Evolutionary conservation across 1,140 invertebrate genomes (phyloP), one percentile per base, ranked within the genome.

Genomic region (Scaptomyza montana): DNA sequence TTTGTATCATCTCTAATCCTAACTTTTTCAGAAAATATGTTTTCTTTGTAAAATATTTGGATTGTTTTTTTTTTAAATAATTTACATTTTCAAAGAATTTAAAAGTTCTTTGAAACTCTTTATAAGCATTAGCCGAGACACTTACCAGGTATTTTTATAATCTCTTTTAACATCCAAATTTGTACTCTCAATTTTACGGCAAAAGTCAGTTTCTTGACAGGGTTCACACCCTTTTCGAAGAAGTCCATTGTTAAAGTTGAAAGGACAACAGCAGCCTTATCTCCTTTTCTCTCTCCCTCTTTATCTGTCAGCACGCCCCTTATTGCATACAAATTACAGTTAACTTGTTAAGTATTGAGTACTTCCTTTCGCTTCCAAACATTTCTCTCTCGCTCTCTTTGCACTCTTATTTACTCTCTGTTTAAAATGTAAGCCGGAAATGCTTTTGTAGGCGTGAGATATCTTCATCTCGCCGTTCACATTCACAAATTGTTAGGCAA

Each of bases 381-480:
- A 30, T 39, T 12, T 50, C 25, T 36, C 33, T 36, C 8, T 36
- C 5, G 2, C 62, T 28, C 33, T 41, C 30, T 47, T 53, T 3
- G 3, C 39, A 6, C 2, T 16, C 47, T 54, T 54, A 12, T 16
- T 16, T 16, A 16, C 16, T 16, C 47, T 46, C 46, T 68, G 50
- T 73, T 30, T 25, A n/a, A 47, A 30, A 25, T 41, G 72, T 73
- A 85, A 84, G 80, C 80, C 80, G 80, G 80, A 84, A 84, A 84
- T 69, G 68, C 80, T 78, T 43, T 43, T 80, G 80, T 84, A 85
- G 80, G 80, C 80, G 80, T 84, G 80, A 80, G 80, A 85, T 84
- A 84, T 80, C 80, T 84, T 84, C 80, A 84, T 84, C 76, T 50
- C 51, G 41, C 46, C 41, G 12, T 28, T 25, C 36, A n/a, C 39